phyloP scores from a whole-genome alignment of 2,797 vertebrate genomes.

The Manis pentadactyla region DNA sequence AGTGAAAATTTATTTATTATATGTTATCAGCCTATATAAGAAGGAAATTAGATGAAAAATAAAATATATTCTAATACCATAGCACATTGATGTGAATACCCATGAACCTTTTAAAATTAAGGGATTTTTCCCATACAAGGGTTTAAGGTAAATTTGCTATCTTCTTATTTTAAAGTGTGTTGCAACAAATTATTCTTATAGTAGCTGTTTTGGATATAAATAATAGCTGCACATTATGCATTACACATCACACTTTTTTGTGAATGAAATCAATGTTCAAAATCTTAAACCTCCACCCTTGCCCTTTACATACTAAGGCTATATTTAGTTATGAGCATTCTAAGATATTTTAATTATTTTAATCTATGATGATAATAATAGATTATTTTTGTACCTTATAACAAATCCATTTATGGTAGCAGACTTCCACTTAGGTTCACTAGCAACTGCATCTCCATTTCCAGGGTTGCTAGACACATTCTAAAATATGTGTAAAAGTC shows the following conservation, averaged over 20 bases:
- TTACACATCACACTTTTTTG: not conserved
- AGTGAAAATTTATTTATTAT: slow-evolving; percentile 65
- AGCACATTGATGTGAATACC: not conserved
- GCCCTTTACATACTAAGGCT: not conserved
- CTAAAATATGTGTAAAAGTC: slow-evolving; percentile 62
- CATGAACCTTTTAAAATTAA: slow-evolving; percentile 60
- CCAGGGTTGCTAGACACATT: slow-evolving; percentile 66
- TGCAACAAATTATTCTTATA: slow-evolving; percentile 53
- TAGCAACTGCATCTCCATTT: slow-evolving; percentile 3
- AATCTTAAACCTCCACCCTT: not conserved
- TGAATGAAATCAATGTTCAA: not conserved
- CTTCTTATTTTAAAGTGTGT: slow-evolving; percentile 75
- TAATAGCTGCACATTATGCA: not conserved
- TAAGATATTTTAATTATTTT: slow-evolving; percentile 35
- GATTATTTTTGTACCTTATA: not conserved
- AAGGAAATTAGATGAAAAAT: slow-evolving; percentile 65
- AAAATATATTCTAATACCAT: slow-evolving; percentile 31
- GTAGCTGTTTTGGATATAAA: slow-evolving; percentile 9
- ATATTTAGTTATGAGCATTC: not conserved
- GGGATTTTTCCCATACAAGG: not conserved
- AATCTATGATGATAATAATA: not conserved
- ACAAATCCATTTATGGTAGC: not conserved
- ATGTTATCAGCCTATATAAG: slow-evolving; percentile 20
- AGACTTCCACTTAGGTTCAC: slow-evolving; percentile 14
- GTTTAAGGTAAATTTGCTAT: slow-evolving; percentile 63